A percentile compares a stretch with the other conserved stretches of the same genome.
Conservation (phyloP, 1,140 invertebrate genomes). For the Prorops nasuta region DNA sequence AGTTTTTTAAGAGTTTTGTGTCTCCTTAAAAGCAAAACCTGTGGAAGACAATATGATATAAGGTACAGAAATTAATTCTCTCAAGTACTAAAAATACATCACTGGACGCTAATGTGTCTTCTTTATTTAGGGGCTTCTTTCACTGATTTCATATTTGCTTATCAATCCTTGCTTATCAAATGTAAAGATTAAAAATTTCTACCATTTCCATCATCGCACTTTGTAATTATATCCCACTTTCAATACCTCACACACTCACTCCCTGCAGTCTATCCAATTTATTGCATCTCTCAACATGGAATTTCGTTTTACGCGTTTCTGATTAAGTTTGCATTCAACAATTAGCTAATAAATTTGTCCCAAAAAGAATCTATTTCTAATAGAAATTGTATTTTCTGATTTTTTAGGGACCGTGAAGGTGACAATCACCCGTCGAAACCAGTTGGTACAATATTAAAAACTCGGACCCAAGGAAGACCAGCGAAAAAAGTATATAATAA, state of each 20-base stretch:
- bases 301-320: not conserved
- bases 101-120: too few relatives aligned
- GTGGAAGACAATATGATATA: slow-evolving; percentile 52
- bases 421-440: slow-evolving; percentile 51
- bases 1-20: slow-evolving; percentile 37
- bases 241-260: too few relatives aligned
- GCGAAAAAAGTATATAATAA: too few relatives aligned
- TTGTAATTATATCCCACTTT: too few relatives aligned
- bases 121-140: too few relatives aligned
- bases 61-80: slow-evolving; percentile 42
- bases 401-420: slow-evolving; percentile 53
- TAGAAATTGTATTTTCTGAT: slow-evolving; percentile 22
- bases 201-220: too few relatives aligned
- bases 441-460: slow-evolving; percentile 44
- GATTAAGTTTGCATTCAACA: slow-evolving; percentile 5
- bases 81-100: too few relatives aligned
- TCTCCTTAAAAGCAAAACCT: slow-evolving; percentile 50
- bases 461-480: slow-evolving; percentile 4
- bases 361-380: not conserved
- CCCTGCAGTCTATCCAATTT: too few relatives aligned
- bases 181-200: too few relatives aligned
- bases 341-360: not conserved
- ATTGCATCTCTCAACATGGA: too few relatives aligned
- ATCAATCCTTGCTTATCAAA: too few relatives aligned
- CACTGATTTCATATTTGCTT: too few relatives aligned